Conservation (phyloP, 2,888 invertebrate species). For the Bembecia ichneumoniformis region DNA sequence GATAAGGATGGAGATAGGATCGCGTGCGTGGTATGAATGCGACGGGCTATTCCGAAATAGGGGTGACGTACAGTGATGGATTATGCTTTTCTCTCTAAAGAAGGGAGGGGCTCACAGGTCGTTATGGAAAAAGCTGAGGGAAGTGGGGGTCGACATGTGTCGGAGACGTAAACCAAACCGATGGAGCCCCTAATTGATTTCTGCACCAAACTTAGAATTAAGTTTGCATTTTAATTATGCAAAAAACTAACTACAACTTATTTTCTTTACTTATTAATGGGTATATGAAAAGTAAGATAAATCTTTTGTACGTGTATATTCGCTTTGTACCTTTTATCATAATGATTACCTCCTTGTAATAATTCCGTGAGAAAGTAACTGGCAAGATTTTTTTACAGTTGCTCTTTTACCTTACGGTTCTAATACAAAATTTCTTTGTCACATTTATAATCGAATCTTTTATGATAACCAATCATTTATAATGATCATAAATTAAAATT, state of each 20-base stretch:
- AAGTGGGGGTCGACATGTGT: conserved; percentile 75
- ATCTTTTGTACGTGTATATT: not conserved
- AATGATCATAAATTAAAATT: too few species aligned
- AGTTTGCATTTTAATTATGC: not conserved
- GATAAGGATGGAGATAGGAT: conserved; percentile 51
- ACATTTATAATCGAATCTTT: too few species aligned
- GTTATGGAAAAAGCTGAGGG: conserved; percentile 74
- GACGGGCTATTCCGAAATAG: conserved; percentile 69
- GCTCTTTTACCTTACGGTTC: too few species aligned
- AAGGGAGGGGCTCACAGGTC: conserved; percentile 74
- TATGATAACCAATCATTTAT: too few species aligned
- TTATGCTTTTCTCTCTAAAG: conserved; percentile 75
- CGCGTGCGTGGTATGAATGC: conserved; percentile 39
- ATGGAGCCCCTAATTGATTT: conserved; percentile 67
- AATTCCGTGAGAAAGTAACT: too few species aligned
- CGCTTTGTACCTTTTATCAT: too few species aligned
- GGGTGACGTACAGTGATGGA: conserved; percentile 76
- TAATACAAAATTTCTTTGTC: too few species aligned
- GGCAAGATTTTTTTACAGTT: too few species aligned
- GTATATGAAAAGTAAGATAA: not conserved
- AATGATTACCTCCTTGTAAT: too few species aligned
- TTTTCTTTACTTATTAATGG: too few species aligned
- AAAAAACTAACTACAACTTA: not conserved
- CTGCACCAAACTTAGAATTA: conserved; percentile 28
- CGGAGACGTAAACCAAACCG: conserved; percentile 72